Percentiles rank a stretch among this genome's conserved stretches.
Evolutionary conservation across 92 coral and sea anemone genomes (phyloP).

Genomic region (Zoanthus sansibaricus): DNA sequence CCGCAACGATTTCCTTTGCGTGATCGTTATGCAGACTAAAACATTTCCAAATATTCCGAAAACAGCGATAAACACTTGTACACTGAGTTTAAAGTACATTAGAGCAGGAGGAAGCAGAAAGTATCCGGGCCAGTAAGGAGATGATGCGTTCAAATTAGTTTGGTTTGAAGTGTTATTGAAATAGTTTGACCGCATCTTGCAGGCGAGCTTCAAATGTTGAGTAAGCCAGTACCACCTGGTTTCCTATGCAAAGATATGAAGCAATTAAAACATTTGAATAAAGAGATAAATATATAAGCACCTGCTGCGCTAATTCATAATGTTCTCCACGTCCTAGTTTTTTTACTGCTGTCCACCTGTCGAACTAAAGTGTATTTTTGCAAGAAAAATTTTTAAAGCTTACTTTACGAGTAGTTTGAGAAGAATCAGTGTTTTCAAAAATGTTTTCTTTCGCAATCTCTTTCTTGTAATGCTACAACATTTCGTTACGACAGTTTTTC

Average conservation of each 20-base stretch:
- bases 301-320: too few species aligned
- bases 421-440: too few species aligned
- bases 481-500: neutral
- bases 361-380: too few species aligned
- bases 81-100: conserved; percentile 7
- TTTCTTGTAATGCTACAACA: neutral
- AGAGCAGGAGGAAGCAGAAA: conserved; percentile 16
- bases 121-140: conserved; percentile 27
- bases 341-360: too few species aligned
- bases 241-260: neutral
- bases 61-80: conserved; percentile 4
- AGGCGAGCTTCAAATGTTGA: neutral
- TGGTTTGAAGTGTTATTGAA: conserved; percentile 23
- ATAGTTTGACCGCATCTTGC: neutral
- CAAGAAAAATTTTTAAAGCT: too few species aligned
- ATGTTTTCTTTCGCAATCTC: too few species aligned
- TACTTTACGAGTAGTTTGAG: too few species aligned
- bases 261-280: too few species aligned
- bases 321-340: too few species aligned
- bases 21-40: conserved; percentile 28
- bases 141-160: neutral
- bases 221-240: neutral
- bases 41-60: conserved; percentile 29
- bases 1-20: conserved; percentile 22
- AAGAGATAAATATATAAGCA: too few species aligned